Base-by-base conservation (phyloP, 2,113 vertebrate species). In the Apodemus sylvaticus region DNA sequence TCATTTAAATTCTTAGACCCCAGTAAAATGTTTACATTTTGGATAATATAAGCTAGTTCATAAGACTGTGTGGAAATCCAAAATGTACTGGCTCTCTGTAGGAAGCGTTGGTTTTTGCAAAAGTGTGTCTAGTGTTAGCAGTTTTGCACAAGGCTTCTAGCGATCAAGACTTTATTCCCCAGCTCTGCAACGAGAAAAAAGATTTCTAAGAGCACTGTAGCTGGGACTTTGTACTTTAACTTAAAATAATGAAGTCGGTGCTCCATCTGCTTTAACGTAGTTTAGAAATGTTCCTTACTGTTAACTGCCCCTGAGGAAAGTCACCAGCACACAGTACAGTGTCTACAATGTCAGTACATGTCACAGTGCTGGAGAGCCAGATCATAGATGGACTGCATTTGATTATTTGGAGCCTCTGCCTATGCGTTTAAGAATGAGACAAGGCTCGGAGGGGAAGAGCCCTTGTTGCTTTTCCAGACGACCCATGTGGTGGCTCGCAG, bases 11-110 rank as follows among this genome's bases (percentile, higher is more conserved):
- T 92, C 31, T 58, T 82, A 73, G 51, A 36, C 20, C 79, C 39
- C 60, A 77, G 45, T 90, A 77, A 86, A 53, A 74, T 78, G 3
- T 86, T 95, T 95, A 74, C 39, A 70, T 89, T 19, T 95, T 70
- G 58, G 36, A n/a, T 53, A 51, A n/a, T 51, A 53, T n/a, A 53
- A 53, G 34, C 5, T 66, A 45, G 9, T 48, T 68, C 31, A 34
- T 68, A 86, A 34, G 39, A 22, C 10, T 4, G 11, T 70, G 64
- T 53, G 34, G 26, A 70, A 82, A 45, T 34, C 70, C 82, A 89
- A 86, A 89, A 64, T 94, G 90, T 34, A 70, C 86, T 94, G 90
- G 60, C 39, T 66, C 34, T 58, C 81, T 45, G 64, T 92, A 90
- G 64, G 12, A 74, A 36, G 58, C 86, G 24, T 79, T 77, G 86